Evolutionary conservation across 2,797 vertebrate species (phyloP).

Genomic region (Oophaga sylvatica): DNA sequence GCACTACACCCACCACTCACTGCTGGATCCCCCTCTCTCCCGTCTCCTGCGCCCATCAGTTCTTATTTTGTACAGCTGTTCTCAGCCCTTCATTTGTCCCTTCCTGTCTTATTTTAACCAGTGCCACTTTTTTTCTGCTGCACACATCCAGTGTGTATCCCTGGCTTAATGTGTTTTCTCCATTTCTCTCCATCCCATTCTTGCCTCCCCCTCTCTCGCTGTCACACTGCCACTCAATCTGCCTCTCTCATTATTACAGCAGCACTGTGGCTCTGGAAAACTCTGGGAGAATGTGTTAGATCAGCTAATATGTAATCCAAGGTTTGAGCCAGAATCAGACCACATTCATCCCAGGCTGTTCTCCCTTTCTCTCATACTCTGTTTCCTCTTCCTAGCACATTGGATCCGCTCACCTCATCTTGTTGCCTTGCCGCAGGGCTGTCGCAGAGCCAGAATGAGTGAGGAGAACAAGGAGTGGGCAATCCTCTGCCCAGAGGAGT

Average conservation of each 20-base stretch:
- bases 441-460: conserved; percentile 62
- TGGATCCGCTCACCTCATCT: conserved; percentile 40
- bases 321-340: conserved; percentile 56
- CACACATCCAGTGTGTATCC: conserved; percentile 26
- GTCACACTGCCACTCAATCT: conserved; percentile 53
- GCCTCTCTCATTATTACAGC: conserved; percentile 55
- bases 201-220: conserved; percentile 44
- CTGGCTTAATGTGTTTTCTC: conserved; percentile 33
- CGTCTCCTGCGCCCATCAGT: background rate
- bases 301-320: conserved; percentile 60
- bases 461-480: conserved; percentile 80
- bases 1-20: conserved; percentile 44
- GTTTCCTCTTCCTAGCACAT: conserved; percentile 36
- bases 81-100: background rate
- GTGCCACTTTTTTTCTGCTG: background rate
- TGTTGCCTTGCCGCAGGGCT: conserved; percentile 53
- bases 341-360: conserved; percentile 40
- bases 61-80: background rate
- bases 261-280: conserved; percentile 47
- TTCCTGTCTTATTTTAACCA: background rate
- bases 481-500: conserved; percentile 84
- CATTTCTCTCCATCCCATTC: conserved; percentile 28
- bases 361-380: conserved; percentile 35
- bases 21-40: conserved; percentile 11
- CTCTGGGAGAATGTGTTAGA: conserved; percentile 59